Conservation (phyloP, 1,140 invertebrate species). For the Drosophila orena region DNA sequence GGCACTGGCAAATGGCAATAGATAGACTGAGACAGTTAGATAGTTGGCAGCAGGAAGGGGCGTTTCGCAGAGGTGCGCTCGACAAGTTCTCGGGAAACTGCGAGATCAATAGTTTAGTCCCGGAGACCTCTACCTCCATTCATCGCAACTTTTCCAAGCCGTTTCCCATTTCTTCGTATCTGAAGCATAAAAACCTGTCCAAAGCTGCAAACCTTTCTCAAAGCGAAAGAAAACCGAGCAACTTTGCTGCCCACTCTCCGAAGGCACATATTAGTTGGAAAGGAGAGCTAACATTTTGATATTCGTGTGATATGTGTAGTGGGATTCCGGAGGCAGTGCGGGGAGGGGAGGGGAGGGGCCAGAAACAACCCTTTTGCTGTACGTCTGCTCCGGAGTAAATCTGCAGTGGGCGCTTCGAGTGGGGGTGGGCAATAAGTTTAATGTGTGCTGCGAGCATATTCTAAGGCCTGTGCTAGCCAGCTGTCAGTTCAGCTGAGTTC, state of each 20-base stretch:
- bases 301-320: slow-evolving; percentile 60
- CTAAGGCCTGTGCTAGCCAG: slow-evolving; percentile 67
- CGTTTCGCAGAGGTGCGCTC: slow-evolving; percentile 21
- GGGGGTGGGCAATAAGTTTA: slow-evolving; percentile 73
- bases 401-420: slow-evolving; percentile 36
- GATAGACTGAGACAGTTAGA: slow-evolving; percentile 44
- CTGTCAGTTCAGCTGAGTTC: slow-evolving; percentile 65
- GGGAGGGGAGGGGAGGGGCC: slow-evolving; percentile 8
- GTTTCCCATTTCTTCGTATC: slow-evolving; percentile 4
- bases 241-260: slow-evolving; percentile 52
- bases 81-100: neutral
- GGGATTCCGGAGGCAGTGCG: neutral
- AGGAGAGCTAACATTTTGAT: slow-evolving; percentile 58
- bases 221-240: slow-evolving; percentile 4
- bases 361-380: slow-evolving; percentile 75
- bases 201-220: slow-evolving; percentile 23
- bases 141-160: neutral
- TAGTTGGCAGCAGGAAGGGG: slow-evolving; percentile 28
- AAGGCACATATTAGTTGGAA: slow-evolving; percentile 27
- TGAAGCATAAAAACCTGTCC: slow-evolving; percentile 44
- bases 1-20: slow-evolving; percentile 71
- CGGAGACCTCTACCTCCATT: neutral
- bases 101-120: neutral
- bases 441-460: slow-evolving; percentile 81
- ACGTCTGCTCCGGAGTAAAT: slow-evolving; percentile 60